Evolutionary conservation across 2,888 invertebrate species (phyloP).

Genomic region (Malthinus seriepunctatus): DNA sequence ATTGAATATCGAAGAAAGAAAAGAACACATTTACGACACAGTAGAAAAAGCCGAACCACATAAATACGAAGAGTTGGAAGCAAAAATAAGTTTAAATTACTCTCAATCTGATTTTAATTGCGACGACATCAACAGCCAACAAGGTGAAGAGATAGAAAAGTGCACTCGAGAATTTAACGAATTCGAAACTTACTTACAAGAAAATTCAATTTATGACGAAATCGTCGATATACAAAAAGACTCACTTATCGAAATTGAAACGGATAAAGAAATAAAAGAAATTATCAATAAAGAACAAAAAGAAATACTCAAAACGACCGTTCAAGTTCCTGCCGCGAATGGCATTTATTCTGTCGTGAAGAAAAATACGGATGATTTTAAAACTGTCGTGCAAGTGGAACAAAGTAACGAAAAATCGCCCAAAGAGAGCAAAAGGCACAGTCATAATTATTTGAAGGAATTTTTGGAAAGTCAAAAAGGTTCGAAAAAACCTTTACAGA

Average conservation of each 20-base stretch:
- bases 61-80: conserved; percentile 20
- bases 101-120: conserved; percentile 46
- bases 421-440: conserved; percentile 47
- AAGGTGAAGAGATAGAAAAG: conserved; percentile 37
- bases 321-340: conserved; percentile 37
- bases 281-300: background rate
- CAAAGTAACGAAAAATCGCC: conserved; percentile 18
- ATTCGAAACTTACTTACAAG: conserved; percentile 29
- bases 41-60: conserved; percentile 13
- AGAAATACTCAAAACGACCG: conserved; percentile 35
- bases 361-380: conserved; percentile 41
- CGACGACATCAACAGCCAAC: conserved; percentile 45
- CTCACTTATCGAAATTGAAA: background rate
- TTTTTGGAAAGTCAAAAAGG: conserved; percentile 53
- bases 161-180: conserved; percentile 1
- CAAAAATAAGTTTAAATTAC: conserved; percentile 19
- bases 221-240: conserved; percentile 13
- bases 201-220: conserved; percentile 42
- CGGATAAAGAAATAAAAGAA: background rate
- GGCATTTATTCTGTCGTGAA: conserved; percentile 10
- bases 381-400: conserved; percentile 47
- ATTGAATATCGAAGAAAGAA: conserved; percentile 5
- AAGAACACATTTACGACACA: conserved; percentile 14
- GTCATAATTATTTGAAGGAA: conserved; percentile 52
- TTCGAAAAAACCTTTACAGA: conserved; percentile 52